Conservation (phyloP, 2,113 vertebrate genomes). For the Atherinomorus stipes region DNA sequence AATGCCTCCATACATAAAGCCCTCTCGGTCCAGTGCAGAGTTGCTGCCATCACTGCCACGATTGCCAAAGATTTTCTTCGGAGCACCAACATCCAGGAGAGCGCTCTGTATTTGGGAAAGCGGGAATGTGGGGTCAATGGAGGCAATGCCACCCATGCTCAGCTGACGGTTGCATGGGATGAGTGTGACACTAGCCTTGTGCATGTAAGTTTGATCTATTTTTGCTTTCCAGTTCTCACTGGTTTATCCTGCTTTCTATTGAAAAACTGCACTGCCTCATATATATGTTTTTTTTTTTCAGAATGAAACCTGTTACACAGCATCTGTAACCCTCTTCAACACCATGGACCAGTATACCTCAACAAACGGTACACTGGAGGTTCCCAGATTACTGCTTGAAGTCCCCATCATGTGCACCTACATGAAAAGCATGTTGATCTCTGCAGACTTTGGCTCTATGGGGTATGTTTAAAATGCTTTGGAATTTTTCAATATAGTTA, state of each 20-base stretch:
- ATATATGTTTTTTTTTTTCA: slow-evolving; percentile 57
- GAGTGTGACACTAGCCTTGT: slow-evolving; percentile 81
- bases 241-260: background rate
- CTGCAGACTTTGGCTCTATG: slow-evolving; percentile 82
- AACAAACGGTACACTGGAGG: slow-evolving; percentile 48
- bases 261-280: background rate
- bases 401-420: slow-evolving; percentile 85
- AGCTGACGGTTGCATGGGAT: slow-evolving; percentile 83
- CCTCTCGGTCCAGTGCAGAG: slow-evolving; percentile 82
- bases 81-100: slow-evolving; percentile 76
- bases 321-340: slow-evolving; percentile 83
- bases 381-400: slow-evolving; percentile 65
- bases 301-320: slow-evolving; percentile 84
- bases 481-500: background rate
- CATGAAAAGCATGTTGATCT: slow-evolving; percentile 82
- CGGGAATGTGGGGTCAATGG: slow-evolving; percentile 79
- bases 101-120: slow-evolving; percentile 85
- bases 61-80: slow-evolving; percentile 83
- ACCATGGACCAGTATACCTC: slow-evolving; percentile 48
- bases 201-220: slow-evolving; percentile 79
- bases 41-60: slow-evolving; percentile 76
- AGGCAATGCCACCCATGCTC: slow-evolving; percentile 79
- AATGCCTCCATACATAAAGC: background rate
- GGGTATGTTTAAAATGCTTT: slow-evolving; percentile 75
- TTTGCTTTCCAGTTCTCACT: background rate